These are phyloP conservation scores for Drosophila borborema DNA, from an alignment of 2,888 invertebrate species.

Conservation along the genomic window DNA sequence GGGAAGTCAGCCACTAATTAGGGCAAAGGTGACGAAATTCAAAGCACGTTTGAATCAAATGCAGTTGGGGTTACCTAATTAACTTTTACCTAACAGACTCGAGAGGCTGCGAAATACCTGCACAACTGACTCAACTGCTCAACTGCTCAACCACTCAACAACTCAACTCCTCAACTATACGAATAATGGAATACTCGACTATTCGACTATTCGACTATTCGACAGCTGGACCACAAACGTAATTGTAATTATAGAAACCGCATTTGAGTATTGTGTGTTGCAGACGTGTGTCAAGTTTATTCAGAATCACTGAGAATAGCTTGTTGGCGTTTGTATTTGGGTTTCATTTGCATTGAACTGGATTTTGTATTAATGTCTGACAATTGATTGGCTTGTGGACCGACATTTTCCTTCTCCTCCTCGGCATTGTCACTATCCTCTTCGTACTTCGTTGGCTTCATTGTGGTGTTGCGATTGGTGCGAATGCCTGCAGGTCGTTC, in stretches of 20 bases:
- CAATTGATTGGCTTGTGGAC: not conserved
- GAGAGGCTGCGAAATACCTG: not conserved
- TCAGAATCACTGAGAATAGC: slow-evolving; percentile 6
- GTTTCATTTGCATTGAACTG: not conserved
- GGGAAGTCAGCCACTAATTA: not conserved
- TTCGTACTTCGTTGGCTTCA: slow-evolving; percentile 2
- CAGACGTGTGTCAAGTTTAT: not conserved
- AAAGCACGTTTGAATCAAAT: slow-evolving; percentile 12
- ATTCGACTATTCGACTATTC: not conserved
- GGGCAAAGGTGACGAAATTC: slow-evolving; percentile 7
- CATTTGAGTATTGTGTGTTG: slow-evolving; percentile 11
- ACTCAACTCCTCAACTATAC: not conserved
- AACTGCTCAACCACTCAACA: not conserved
- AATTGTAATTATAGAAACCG: slow-evolving; percentile 14
- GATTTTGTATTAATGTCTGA: not conserved
- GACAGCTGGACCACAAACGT: not conserved
- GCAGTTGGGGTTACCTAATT: slow-evolving; percentile 26
- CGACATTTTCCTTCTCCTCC: not conserved
- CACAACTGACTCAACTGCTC: not conserved
- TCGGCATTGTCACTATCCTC: not conserved
- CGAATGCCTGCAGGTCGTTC: slow-evolving; percentile 16
- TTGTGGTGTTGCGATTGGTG: slow-evolving; percentile 35
- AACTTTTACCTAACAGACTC: slow-evolving; percentile 9
- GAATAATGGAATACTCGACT: too few relatives aligned
- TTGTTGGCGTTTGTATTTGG: not conserved